phyloP scores from a whole-genome alignment of 2,113 vertebrate species.

The human region GRCh38 chr6:164916501-164917000 shows the following conservation, averaged over 20 bases:
- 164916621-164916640: neutral
- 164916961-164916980: neutral
- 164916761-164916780: neutral
- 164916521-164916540: neutral
- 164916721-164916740: neutral
- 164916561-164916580: too few relatives aligned
- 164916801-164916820: rapidly evolving
- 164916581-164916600: neutral
- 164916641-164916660: rapidly evolving
- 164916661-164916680: neutral
- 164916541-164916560: neutral
- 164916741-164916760: neutral
- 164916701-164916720: rapidly evolving
- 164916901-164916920: rapidly evolving
- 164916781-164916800: neutral
- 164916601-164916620: neutral
- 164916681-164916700: rapidly evolving
- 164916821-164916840: neutral
- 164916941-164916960: neutral
- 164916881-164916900: neutral
- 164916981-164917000: neutral
- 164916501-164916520: slow-evolving; percentile 32
- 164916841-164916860: neutral
- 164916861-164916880: neutral
- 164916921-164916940: neutral